phyloP scores from a whole-genome alignment of 2,113 vertebrate genomes.

The Hippocampus barbouri region DNA sequence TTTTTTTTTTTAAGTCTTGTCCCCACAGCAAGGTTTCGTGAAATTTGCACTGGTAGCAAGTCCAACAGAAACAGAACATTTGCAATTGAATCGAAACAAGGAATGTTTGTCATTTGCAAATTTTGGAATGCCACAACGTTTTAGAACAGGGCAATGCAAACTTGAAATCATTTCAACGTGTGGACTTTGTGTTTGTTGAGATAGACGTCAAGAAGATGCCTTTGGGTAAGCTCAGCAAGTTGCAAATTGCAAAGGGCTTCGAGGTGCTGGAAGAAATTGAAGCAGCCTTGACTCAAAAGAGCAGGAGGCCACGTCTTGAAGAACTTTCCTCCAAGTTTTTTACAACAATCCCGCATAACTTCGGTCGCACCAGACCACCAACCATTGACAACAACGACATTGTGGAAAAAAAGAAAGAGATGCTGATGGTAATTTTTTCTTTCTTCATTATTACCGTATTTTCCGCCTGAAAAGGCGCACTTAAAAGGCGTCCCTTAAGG shows the following conservation, averaged over 20 bases:
- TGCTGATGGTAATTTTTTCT: constrained; percentile 81
- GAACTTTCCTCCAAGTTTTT: constrained; percentile 87
- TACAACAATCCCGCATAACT: constrained; percentile 87
- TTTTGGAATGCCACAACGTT: neutral
- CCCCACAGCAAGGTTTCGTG: neutral
- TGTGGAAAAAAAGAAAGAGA: constrained; percentile 86
- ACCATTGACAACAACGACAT: constrained; percentile 68
- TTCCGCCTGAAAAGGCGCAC: no score
- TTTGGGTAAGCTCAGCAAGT: constrained; percentile 86
- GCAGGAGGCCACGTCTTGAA: constrained; percentile 49
- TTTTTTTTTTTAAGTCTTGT: neutral
- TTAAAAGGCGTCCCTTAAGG: no score
- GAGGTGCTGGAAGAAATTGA: constrained; percentile 84
- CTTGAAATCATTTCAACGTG: neutral
- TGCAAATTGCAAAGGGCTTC: constrained; percentile 84
- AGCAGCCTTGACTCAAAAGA: constrained; percentile 53
- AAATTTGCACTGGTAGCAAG: neutral
- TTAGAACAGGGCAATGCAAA: neutral
- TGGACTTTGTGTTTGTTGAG: constrained; percentile 19
- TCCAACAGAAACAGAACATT: neutral
- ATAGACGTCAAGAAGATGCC: constrained; percentile 95
- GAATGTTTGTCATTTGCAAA: neutral
- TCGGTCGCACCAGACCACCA: constrained; percentile 75
- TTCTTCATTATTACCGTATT: no score
- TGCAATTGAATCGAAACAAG: neutral